These are phyloP conservation scores for Anas acuta DNA, from an alignment of 2,797 vertebrate genomes.

Conservation along the genomic window DNA sequence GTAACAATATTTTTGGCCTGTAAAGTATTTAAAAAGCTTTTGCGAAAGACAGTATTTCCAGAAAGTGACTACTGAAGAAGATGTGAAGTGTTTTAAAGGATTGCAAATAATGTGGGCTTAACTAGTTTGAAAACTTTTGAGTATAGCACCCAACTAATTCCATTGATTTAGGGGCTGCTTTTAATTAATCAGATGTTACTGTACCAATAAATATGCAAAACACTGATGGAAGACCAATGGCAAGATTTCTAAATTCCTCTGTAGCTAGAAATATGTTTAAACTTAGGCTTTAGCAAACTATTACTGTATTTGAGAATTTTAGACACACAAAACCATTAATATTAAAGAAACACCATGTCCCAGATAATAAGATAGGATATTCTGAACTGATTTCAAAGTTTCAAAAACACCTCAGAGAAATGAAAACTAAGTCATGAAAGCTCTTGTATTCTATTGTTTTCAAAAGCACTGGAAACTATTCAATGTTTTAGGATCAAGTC, in stretches of 20 bases:
- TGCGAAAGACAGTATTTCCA: background rate
- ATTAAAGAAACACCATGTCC: background rate
- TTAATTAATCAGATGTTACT: background rate
- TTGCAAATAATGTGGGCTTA: background rate
- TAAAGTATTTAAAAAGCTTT: background rate
- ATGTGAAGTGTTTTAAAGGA: background rate
- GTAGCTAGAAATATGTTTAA: background rate
- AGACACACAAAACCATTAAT: background rate
- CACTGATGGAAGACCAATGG: background rate
- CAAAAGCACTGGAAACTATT: background rate
- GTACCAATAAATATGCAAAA: background rate
- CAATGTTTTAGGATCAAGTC: slow-evolving; percentile 33
- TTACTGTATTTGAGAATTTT: background rate
- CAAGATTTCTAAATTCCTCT: background rate
- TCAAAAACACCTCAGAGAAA: background rate
- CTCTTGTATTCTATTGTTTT: slow-evolving; percentile 8
- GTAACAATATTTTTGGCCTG: background rate
- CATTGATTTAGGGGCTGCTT: background rate
- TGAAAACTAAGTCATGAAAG: background rate
- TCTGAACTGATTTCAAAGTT: background rate
- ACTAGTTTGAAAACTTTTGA: background rate
- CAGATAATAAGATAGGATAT: background rate
- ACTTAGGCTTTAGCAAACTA: background rate
- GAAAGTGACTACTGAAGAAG: background rate
- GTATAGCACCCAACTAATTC: background rate